A percentile compares a stretch with the other conserved stretches of the same genome.
Conservation (phyloP, 2,113 vertebrate genomes). For the Gila orcuttii region DNA sequence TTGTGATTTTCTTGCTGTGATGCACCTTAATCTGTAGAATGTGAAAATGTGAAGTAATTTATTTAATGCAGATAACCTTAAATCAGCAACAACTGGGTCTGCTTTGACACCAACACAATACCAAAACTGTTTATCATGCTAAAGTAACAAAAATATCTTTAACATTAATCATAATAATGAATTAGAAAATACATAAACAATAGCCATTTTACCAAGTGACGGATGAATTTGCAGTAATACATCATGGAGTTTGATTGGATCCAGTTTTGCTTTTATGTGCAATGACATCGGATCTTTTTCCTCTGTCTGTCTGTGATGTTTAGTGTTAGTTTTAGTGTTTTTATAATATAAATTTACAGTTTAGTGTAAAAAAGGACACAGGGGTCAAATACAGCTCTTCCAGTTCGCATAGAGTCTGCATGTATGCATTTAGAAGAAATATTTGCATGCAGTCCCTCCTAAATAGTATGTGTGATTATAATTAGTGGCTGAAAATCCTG, state of each 20-base stretch:
- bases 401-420: too few species aligned
- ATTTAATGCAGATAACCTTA: background rate
- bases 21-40: background rate
- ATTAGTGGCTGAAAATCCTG: background rate
- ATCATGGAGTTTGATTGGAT: background rate
- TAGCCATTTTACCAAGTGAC: background rate
- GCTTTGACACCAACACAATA: background rate
- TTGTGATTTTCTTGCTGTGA: background rate
- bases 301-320: too few species aligned
- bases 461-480: background rate
- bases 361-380: too few species aligned
- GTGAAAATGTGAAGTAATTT: background rate
- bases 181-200: background rate
- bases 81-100: background rate
- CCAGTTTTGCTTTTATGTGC: too few species aligned
- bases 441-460: background rate
- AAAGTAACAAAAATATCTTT: too few species aligned
- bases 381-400: too few species aligned
- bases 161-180: too few species aligned
- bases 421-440: too few species aligned
- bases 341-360: too few species aligned
- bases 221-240: background rate
- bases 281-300: too few species aligned
- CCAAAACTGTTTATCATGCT: too few species aligned
- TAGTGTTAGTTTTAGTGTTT: too few species aligned